Evolutionary conservation across 2,797 vertebrate species (phyloP), one percentile per base, ranked within the genome.

Genomic region (Eulemur mongoz): DNA sequence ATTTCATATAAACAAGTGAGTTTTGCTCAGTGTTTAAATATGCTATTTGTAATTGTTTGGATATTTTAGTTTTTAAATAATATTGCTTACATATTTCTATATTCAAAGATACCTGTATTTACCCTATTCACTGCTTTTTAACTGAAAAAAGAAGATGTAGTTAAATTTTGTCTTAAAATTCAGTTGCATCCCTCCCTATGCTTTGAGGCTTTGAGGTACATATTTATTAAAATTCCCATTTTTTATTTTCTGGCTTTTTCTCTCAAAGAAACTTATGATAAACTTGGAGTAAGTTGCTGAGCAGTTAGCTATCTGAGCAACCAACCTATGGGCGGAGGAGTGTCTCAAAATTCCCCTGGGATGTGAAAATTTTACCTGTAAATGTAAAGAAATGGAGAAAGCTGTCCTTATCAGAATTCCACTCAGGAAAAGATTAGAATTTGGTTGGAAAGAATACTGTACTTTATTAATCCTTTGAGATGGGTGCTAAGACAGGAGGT

Each of bases 161-260:
- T 92, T 61, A 54, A 80, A 61, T 95, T 87, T 92, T 92, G 78
- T 82, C 22, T 92, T 59, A 83, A 83, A 96, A 80, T 65, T 61
- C 14, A 67, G 0, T 84, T 73, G 22, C 35, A 80, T n/a, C 3
- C n/a, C 23, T 81, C 9, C 15, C 8, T 85, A 11, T 30, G 45
- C 38, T 93, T 88, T 67, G 45, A 88, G 11, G n/a, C 30, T 93
- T 83, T 78, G 25, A 75, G 63, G 27, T 92, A 48, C 40, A 78
- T 63, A 27, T 22, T 92, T 32, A 63, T 23, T 91, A 83, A 90
- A 86, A 84, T 88, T 95, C 22, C 40, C 25, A 59, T 22, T 70
- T 83, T 84, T 82, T 76, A 25, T 84, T 75, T 89, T 43, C 23
- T 73, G 35, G 7, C 18, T 38, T 65, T 97, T 95, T 94, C 15